Base-by-base conservation (phyloP, 2,113 vertebrate species). In the Gadus chalcogrammus region DNA sequence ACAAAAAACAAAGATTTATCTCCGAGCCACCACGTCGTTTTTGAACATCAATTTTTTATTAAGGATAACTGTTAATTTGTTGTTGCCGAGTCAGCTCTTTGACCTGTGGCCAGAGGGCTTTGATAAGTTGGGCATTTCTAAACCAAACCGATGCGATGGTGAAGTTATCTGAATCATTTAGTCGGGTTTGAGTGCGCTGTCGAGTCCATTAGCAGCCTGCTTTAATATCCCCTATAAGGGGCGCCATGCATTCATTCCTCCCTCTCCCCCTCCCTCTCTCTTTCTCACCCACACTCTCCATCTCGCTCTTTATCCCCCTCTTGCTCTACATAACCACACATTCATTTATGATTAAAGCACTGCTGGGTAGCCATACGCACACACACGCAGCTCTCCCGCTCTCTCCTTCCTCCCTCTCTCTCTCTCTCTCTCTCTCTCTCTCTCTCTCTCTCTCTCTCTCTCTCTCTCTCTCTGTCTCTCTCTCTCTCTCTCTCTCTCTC, bases 311-410 rank as follows among this genome's bases (percentile, higher is more conserved):
- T 68, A 60, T 48, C 42, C 11, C 42, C 12, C 42, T 48, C 60
- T 78, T 65, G 55, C 24, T 64, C 56, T 84, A 56, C 70, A 28
- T n/a, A 67, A 59, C 17, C 68, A 60, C 67, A 63, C 82, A 85
- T 86, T 73, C 85, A 80, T 86, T 82, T 80, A 78, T 79, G 82
- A 81, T 87, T 77, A 82, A 58, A 80, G 74, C 69, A 65, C 65
- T 82, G 67, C 20, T 73, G 66, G 68, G 62, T 53, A 62, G 60
- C 70, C 74, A 48, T 9, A 48, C 42, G 12, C 42, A 48, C 9
- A 48, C 42, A 12, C 68, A 12, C 59, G 31, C 35, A 12, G 13
- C 71, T 58, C 64, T 24, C 62, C 18, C 15, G 3, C 42, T 17
- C 72, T 48, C 68, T 15, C 60, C 76, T 35, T 76, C 70, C 6